Evolutionary conservation across 2,888 invertebrate species (phyloP), one percentile per base, ranked within the genome.

Genomic region (Lissocephala sabroskyi): DNA sequence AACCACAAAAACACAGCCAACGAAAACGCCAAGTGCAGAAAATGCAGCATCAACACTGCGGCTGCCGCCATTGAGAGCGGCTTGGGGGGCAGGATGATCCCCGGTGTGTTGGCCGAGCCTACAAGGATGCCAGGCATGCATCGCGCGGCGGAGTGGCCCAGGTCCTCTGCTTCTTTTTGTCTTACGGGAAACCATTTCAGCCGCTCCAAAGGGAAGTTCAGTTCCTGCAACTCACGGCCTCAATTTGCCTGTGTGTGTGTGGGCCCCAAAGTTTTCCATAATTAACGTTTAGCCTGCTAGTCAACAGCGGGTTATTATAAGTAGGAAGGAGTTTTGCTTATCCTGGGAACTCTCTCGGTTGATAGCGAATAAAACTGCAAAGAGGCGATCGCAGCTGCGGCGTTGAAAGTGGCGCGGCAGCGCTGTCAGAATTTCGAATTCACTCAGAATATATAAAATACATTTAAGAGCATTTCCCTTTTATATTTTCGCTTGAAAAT

Each of bases 261-360:
- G 17, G 11, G 41, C 19, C 30, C 29, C 76, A 68, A 76, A 52
- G 71, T 77, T 59, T 53, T 61, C 52, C 62, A 59, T 70, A 77
- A 74, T 77, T 70, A 70, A 76, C 76, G 73, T 59, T 63, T 76
- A 68, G 62, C 48, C 66, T 42, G 53, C 30, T 56, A 40, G 48
- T 59, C 68, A 73, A 74, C n/a, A n/a, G n/a, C n/a, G 77, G 65
- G 70, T 61, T 76, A 73, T 68, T 76, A 73, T n/a, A n/a, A n/a
- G n/a, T n/a, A n/a, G n/a, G n/a, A n/a, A n/a, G n/a, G n/a, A n/a
- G n/a, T n/a, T n/a, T n/a, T n/a, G n/a, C n/a, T n/a, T n/a, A n/a
- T n/a, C n/a, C n/a, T n/a, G n/a, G n/a, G n/a, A n/a, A n/a, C n/a
- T n/a, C n/a, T n/a, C n/a, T n/a, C n/a, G n/a, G n/a, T n/a, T n/a